These are phyloP conservation scores for Drosophila kuntzei DNA, from an alignment of 2,888 invertebrate species.

Conservation along the genomic window DNA sequence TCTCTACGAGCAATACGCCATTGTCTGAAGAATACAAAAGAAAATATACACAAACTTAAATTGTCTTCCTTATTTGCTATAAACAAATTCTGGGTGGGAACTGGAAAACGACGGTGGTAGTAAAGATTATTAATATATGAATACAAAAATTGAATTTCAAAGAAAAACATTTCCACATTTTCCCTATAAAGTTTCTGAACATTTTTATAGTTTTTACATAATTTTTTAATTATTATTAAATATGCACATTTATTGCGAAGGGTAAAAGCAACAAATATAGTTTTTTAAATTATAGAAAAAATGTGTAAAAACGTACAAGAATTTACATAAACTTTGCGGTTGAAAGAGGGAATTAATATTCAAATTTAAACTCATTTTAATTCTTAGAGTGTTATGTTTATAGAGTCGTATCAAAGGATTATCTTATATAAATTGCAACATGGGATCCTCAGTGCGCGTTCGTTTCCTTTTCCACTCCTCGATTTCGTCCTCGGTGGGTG, in stretches of 20 bases:
- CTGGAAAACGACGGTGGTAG: background rate
- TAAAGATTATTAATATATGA: too few species aligned
- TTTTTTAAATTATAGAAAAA: too few species aligned
- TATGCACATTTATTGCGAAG: too few species aligned
- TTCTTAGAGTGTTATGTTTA: background rate
- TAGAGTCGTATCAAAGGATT: background rate
- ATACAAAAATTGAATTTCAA: too few species aligned
- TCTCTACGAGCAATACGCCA: conserved; percentile 98
- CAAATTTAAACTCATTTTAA: background rate
- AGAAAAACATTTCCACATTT: too few species aligned
- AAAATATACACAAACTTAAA: conserved; percentile 4
- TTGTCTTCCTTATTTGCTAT: background rate
- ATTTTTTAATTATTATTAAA: too few species aligned
- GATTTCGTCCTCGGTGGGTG: conserved; percentile 95
- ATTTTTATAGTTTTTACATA: too few species aligned
- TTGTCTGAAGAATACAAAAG: conserved; percentile 88
- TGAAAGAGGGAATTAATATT: too few species aligned
- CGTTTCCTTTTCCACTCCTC: conserved; percentile 97
- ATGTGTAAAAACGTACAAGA: too few species aligned
- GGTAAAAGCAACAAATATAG: too few species aligned
- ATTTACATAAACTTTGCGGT: too few species aligned
- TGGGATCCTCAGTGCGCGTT: conserved; percentile 95
- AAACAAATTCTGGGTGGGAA: background rate
- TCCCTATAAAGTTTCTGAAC: too few species aligned
- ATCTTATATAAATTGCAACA: conserved; percentile 89